A percentile compares a stretch with the other conserved stretches of the same genome.
These are phyloP conservation scores for Ormyrus thymus DNA, from an alignment of 2,888 invertebrate genomes.

Conservation along the genomic window DNA sequence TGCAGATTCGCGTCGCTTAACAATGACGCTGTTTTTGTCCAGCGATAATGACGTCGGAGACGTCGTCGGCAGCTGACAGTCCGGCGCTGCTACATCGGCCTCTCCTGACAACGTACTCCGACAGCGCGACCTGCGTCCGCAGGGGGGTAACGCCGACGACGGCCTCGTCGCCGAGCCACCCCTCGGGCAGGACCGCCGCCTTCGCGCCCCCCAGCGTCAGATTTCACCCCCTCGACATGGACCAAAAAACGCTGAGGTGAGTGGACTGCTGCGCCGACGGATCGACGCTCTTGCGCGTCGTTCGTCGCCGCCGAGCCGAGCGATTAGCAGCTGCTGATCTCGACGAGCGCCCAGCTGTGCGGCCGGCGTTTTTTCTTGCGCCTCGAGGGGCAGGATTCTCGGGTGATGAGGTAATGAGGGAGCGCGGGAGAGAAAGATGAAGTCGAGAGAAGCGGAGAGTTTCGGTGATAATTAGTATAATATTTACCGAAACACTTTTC, in stretches of 20 bases:
- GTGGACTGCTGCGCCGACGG: too few relatives aligned
- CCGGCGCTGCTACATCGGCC: slow-evolving; percentile 69
- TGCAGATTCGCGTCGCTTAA: slow-evolving; percentile 11
- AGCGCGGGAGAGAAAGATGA: too few relatives aligned
- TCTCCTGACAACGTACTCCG: slow-evolving; percentile 67
- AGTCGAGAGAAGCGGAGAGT: too few relatives aligned
- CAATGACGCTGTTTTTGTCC: slow-evolving; percentile 54
- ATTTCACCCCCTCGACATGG: slow-evolving; percentile 69
- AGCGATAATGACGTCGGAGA: slow-evolving; percentile 70
- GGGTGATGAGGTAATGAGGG: too few relatives aligned
- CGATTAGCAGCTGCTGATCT: too few relatives aligned
- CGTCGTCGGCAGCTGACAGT: slow-evolving; percentile 70
- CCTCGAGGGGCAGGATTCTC: too few relatives aligned
- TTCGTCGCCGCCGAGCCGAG: background rate
- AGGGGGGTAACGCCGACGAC: slow-evolving; percentile 34
- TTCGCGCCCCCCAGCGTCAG: slow-evolving; percentile 66
- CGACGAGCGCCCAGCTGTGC: too few relatives aligned
- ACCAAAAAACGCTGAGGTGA: slow-evolving; percentile 64
- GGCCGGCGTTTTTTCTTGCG: too few relatives aligned
- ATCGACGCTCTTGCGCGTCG: too few relatives aligned
- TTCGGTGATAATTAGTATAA: too few relatives aligned
- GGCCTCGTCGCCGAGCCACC: background rate
- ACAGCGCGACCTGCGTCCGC: slow-evolving; percentile 37
- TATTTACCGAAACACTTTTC: too few relatives aligned
- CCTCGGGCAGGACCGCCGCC: slow-evolving; percentile 55